Evolutionary conservation across 1,140 invertebrate species (phyloP).

Genomic region (Drosophila sucinea): DNA sequence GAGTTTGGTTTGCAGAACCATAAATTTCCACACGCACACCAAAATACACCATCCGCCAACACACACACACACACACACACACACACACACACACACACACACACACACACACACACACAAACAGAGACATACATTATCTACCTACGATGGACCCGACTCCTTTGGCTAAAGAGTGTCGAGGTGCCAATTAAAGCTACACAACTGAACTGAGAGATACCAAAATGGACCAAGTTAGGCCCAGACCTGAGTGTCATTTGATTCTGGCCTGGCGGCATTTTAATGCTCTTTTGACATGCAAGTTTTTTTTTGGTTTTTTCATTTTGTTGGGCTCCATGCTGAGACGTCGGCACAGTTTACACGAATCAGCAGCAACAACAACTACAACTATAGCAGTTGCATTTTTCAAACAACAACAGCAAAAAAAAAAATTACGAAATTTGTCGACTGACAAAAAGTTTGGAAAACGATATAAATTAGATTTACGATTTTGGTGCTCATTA

Average conservation of each 20-base stretch:
- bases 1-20: conserved; percentile 51
- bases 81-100: conserved; percentile 32
- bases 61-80: conserved; percentile 61
- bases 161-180: conserved; percentile 60
- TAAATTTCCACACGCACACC: conserved; percentile 57
- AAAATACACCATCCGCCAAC: conserved; percentile 48
- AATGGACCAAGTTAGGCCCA: conserved; percentile 53
- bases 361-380: conserved; percentile 18
- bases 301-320: background rate
- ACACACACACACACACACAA: conserved; percentile 58
- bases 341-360: conserved; percentile 73
- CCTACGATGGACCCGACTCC: conserved; percentile 31
- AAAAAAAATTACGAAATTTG: conserved; percentile 74
- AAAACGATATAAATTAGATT: conserved; percentile 80
- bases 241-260: conserved; percentile 51
- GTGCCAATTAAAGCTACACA: conserved; percentile 72
- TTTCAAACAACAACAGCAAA: conserved; percentile 21
- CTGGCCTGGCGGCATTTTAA: conserved; percentile 66
- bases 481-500: conserved; percentile 80
- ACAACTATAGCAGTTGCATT: conserved; percentile 23
- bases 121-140: background rate
- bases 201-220: conserved; percentile 52
- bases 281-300: conserved; percentile 78
- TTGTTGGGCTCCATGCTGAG: conserved; percentile 31
- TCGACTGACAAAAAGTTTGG: conserved; percentile 77